phyloP scores from a whole-genome alignment of 2,888 invertebrate species.

The Hipparchia semele region DNA sequence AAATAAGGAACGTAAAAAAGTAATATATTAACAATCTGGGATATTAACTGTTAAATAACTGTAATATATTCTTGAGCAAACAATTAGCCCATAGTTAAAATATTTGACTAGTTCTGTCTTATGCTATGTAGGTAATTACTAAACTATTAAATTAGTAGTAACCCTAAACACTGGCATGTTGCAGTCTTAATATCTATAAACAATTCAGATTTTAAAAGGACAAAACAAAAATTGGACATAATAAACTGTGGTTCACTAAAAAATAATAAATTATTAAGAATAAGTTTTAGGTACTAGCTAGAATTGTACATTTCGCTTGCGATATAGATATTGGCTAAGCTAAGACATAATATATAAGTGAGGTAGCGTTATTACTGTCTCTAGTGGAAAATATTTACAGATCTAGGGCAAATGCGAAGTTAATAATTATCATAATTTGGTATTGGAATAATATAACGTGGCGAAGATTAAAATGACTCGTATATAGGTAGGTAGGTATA shows the following conservation, averaged over 20 bases:
- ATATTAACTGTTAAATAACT: constrained; percentile 33
- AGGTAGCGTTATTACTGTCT: constrained; percentile 82
- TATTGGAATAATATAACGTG: constrained; percentile 58
- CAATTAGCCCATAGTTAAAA: constrained; percentile 66
- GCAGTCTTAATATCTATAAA: constrained; percentile 67
- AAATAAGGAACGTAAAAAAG: constrained; percentile 45
- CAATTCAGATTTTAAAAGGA: constrained; percentile 22
- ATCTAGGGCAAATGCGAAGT: constrained; percentile 68
- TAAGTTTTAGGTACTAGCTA: constrained; percentile 33
- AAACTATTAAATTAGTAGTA: constrained; percentile 51
- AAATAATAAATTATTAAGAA: constrained; percentile 25
- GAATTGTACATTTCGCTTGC: constrained; percentile 44
- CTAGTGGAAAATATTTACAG: constrained; percentile 80
- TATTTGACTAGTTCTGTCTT: constrained; percentile 80
- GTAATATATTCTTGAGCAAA: constrained; percentile 57
- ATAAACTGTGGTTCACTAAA: constrained; percentile 13
- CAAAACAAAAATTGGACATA: constrained; percentile 22
- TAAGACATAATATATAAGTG: constrained; percentile 77
- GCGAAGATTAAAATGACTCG: constrained; percentile 36
- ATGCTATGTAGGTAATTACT: constrained; percentile 59
- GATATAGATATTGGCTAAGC: constrained; percentile 71
- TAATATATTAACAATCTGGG: constrained; percentile 39
- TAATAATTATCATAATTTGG: constrained; percentile 60
- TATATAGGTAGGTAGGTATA: constrained; percentile 41
- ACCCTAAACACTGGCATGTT: constrained; percentile 75